Conservation (phyloP, 1,140 invertebrate species). For the Drosophila leontia region DNA sequence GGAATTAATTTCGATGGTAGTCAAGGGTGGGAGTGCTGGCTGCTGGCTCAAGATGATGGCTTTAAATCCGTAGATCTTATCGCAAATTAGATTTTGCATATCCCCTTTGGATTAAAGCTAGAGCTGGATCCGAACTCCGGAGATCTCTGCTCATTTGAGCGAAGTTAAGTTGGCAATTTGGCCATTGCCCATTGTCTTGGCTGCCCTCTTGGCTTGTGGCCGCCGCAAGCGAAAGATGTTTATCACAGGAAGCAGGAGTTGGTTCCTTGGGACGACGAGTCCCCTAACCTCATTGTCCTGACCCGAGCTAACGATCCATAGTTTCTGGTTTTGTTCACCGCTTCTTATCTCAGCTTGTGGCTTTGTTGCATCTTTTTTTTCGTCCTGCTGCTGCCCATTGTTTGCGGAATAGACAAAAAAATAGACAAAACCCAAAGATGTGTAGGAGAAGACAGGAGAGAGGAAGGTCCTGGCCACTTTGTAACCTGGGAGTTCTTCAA, state of each 20-base stretch:
- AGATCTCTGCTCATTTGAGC: constrained; percentile 61
- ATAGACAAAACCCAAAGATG: constrained; percentile 23
- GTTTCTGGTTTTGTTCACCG: constrained; percentile 54
- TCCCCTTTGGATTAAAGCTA: constrained; percentile 45
- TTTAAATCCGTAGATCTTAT: constrained; percentile 54
- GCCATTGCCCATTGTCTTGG: constrained; percentile 37
- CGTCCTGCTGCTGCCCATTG: constrained; percentile 36
- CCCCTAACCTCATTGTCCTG: constrained; percentile 51
- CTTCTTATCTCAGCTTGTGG: constrained; percentile 80
- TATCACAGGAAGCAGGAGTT: constrained; percentile 43
- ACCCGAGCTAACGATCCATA: constrained; percentile 44
- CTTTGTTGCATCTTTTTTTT: constrained; percentile 54
- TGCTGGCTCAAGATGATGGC: constrained; percentile 27
- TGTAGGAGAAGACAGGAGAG: constrained; percentile 7
- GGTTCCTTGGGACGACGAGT: constrained; percentile 6
- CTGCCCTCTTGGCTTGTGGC: constrained; percentile 65
- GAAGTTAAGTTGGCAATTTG: constrained; percentile 65
- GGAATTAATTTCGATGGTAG: constrained; percentile 35
- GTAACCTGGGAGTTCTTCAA: constrained; percentile 52
- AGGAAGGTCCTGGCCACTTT: constrained; percentile 61
- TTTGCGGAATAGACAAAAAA: constrained; percentile 48
- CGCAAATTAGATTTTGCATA: constrained; percentile 77
- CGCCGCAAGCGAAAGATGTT: constrained; percentile 68
- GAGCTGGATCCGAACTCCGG: background rate
- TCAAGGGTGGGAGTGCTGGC: constrained; percentile 19